Evolutionary conservation across 2,888 invertebrate genomes (phyloP), one percentile per base, ranked within the genome.

Genomic region (Spilosoma lubricipeda): DNA sequence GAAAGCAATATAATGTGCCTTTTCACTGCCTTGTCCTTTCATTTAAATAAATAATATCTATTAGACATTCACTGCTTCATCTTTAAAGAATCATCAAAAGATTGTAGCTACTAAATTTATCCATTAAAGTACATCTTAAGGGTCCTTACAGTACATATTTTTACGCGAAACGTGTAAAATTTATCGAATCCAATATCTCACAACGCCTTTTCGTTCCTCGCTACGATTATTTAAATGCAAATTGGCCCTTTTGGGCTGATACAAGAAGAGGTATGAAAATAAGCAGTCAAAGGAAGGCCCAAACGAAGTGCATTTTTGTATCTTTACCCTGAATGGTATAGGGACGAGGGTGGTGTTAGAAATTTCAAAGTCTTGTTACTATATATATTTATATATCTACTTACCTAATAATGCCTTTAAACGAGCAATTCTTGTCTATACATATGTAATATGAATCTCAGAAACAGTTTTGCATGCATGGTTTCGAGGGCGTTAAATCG

Each of bases 171-270:
- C 48, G 52, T 30, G 48, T 66, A 27, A 67, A 71, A 65, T 68
- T 67, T 67, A 74, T 77, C 71, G 73, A 76, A 75, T 82, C 64
- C 71, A 79, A 83, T 83, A 84, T 79, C 27, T 74, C 67, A 59
- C 56, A 39, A 72, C 69, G 69, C 71, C 71, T 27, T 66, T 68
- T 67, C 67, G 68, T 66, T 70, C 63, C 30, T 65, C 74, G 67
- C 66, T 39, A 56, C 59, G 66, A 76, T 67, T 74, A 82, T 81
- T 84, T 82, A 83, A 79, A 86, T 85, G 86, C 83, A 85, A 86
- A 86, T 84, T 76, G 72, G 74, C 70, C 73, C 81, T 80, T 80
- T 80, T 77, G 77, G 78, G 73, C 77, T 73, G 79, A 78, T 77
- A 72, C 67, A 74, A 77, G 77, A 77, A 79, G 77, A 74, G 80